A percentile compares a stretch with the other conserved stretches of the same genome.
phyloP scores from a whole-genome alignment of 2,888 invertebrate species.

The Lymantria dispar region DNA sequence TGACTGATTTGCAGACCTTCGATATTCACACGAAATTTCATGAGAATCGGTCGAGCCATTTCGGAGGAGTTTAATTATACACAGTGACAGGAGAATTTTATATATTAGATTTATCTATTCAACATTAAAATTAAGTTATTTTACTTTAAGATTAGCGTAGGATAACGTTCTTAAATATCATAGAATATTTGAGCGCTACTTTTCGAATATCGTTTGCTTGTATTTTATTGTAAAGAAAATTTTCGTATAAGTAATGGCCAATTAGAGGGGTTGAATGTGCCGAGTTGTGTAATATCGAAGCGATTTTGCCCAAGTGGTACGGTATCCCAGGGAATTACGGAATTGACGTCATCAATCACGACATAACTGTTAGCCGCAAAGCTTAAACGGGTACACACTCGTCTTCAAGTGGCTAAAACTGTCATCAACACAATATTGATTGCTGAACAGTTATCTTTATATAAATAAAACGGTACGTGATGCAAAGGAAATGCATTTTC shows the following conservation, averaged over 20 bases:
- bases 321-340: constrained; percentile 57
- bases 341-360: constrained; percentile 76
- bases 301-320: constrained; percentile 19
- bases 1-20: background rate
- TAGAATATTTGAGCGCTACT: too few relatives aligned
- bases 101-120: background rate
- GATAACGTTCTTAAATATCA: too few relatives aligned
- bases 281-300: constrained; percentile 37
- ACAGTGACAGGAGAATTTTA: background rate
- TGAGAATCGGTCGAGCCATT: constrained; percentile 1
- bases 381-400: constrained; percentile 58
- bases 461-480: too few relatives aligned
- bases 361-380: constrained; percentile 52
- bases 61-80: background rate
- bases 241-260: too few relatives aligned
- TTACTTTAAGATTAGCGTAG: too few relatives aligned
- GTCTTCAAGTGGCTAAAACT: constrained; percentile 43
- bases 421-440: constrained; percentile 50
- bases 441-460: constrained; percentile 12
- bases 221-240: too few relatives aligned
- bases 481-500: too few relatives aligned
- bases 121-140: too few relatives aligned
- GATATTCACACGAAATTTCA: background rate
- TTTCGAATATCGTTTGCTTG: too few relatives aligned
- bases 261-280: constrained; percentile 14